Conservation (phyloP, 2,888 invertebrate species). For the Troilus luridus region DNA sequence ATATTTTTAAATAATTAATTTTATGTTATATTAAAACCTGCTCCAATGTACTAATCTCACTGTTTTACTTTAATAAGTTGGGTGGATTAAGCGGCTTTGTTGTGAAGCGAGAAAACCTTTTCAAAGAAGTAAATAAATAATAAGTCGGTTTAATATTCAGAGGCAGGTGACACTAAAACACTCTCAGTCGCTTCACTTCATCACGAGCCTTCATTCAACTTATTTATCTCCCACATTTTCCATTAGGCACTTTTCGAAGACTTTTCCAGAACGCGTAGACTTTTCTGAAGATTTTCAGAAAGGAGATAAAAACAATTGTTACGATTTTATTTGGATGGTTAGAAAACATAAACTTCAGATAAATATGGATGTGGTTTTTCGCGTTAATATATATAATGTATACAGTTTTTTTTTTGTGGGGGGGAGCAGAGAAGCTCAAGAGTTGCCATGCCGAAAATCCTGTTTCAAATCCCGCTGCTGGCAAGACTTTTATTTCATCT, state of each 20-base stretch:
- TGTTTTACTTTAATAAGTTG: neutral
- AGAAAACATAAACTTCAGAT: too few species aligned
- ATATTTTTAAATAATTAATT: neutral
- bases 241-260: neutral
- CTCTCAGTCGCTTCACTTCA: neutral
- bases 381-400: too few species aligned
- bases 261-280: neutral
- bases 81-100: neutral
- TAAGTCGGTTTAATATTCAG: neutral
- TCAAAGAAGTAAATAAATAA: neutral
- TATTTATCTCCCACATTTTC: constrained; percentile 22
- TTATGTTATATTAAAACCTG: neutral
- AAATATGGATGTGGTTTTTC: too few species aligned
- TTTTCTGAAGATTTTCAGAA: too few species aligned
- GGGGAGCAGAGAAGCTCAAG: too few species aligned
- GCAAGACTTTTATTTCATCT: too few species aligned
- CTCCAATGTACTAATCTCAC: neutral
- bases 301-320: too few species aligned
- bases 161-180: constrained; percentile 5
- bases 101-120: neutral
- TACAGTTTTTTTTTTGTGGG: too few species aligned
- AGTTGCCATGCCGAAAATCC: too few species aligned
- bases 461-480: too few species aligned
- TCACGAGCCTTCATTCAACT: neutral
- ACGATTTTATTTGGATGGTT: too few species aligned